A percentile compares a stretch with the other conserved stretches of the same genome.
These are phyloP conservation scores for Himalopsyche japonica DNA, from an alignment of 2,888 invertebrate genomes.

Conservation along the genomic window DNA sequence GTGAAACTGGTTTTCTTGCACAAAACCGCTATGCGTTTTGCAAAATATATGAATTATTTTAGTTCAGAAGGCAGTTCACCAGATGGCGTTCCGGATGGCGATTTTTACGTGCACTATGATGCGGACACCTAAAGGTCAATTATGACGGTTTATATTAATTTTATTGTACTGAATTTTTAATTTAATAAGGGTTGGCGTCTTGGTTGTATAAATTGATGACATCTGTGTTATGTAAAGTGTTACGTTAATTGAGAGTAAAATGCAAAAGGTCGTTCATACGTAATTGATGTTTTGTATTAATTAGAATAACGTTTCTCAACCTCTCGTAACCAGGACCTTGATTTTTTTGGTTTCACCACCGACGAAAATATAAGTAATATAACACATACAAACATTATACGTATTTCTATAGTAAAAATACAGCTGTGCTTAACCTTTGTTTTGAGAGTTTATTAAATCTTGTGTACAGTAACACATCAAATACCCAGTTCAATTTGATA, in stretches of 20 bases:
- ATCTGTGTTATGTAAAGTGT: not conserved
- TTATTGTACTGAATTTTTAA: not conserved
- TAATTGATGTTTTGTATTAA: too few species aligned
- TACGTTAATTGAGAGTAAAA: not conserved
- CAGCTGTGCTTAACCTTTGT: too few species aligned
- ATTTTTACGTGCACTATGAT: conserved; percentile 12
- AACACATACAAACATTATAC: too few species aligned
- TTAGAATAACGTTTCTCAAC: too few species aligned
- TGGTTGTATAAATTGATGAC: not conserved
- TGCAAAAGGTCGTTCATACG: not conserved
- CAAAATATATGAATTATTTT: not conserved
- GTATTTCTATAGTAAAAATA: too few species aligned
- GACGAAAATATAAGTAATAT: too few species aligned
- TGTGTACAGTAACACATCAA: too few species aligned
- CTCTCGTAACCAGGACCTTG: too few species aligned
- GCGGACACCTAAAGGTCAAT: conserved; percentile 24
- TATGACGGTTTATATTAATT: conserved; percentile 10
- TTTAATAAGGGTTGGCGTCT: not conserved
- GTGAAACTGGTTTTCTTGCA: not conserved
- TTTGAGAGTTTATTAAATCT: too few species aligned
- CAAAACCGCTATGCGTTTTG: not conserved
- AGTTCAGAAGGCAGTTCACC: not conserved
- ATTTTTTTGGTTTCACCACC: too few species aligned
- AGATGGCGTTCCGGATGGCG: conserved; percentile 14
- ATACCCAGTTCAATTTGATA: too few species aligned